Base-by-base conservation (phyloP, 23 tunicate species). In the Ciona savignyi region DNA sequence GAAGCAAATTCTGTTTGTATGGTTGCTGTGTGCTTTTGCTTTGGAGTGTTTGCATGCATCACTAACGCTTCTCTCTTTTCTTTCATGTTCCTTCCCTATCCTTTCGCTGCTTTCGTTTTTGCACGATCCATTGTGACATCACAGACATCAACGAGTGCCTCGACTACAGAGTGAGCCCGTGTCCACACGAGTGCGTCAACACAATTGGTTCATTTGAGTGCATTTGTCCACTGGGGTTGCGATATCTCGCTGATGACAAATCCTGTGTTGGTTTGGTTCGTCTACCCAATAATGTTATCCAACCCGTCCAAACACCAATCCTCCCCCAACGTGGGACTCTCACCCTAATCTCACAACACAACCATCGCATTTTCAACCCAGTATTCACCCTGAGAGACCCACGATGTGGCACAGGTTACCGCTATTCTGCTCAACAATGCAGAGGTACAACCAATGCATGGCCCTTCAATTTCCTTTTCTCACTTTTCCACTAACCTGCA, bases 71-170 rank as follows among this genome's bases (percentile, higher is more conserved):
- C 56, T 42, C 56, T 42, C 56, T 42, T 42, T 42, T 42, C 56
- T 42, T 42, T 42, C 56, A 42, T 42, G 56, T 42, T 42, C 56
- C 56, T 42, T 42, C 56, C 22, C 67, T 63, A 11, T 63, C 67
- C 67, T 63, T 63, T 63, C 22, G 26, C 22, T 22, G 67, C 67
- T 63, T 23, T 25, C 26, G 4, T 11, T 22, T 25, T 63, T 63
- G 26, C 26, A 23, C 26, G 67, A 63, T 9, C 67, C 26, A 25
- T 25, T 63, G 15, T 42, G 56, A 42, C 56, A 15, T 42, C 56
- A 42, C 80, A 86, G 93, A 86, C 71, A 68, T 86, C n/a, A 82
- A 86, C 70, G 93, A 86, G 56, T 86, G 93, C 48, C 6, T 69
- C 31, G 80, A 80, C 27, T 86, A 68, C 77, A 19, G 51, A 27